Evolutionary conservation across 2,113 vertebrate species (phyloP).

Genomic region (Alces alces): DNA sequence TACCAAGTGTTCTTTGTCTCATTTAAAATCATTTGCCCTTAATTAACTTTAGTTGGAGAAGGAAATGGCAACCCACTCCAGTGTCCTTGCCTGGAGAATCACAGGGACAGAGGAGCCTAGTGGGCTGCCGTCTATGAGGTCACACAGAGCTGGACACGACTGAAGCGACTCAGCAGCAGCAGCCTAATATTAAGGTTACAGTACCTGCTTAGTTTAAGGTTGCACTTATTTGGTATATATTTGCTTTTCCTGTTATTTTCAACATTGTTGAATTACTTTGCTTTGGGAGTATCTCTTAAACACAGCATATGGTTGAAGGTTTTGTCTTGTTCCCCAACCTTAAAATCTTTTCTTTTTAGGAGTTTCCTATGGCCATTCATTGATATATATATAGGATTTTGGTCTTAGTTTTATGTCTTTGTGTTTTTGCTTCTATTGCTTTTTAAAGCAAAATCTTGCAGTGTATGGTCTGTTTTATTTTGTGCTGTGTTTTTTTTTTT

Average conservation of each 20-base stretch:
- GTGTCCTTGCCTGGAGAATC: background rate
- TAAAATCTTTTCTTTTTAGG: background rate
- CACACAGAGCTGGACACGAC: background rate
- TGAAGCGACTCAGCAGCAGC: background rate
- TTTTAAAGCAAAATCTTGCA: conserved; percentile 30
- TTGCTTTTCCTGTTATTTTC: background rate
- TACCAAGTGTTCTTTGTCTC: background rate
- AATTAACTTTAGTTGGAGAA: background rate
- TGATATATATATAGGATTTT: background rate
- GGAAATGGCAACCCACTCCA: background rate
- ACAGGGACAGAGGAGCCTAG: background rate
- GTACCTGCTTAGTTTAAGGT: background rate
- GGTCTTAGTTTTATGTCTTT: conserved; percentile 8
- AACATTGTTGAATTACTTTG: background rate
- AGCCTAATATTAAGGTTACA: background rate
- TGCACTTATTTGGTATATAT: background rate
- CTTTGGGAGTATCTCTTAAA: background rate
- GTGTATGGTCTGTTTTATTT: background rate
- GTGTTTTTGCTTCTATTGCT: background rate
- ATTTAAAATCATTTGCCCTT: background rate
- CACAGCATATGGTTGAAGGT: background rate
- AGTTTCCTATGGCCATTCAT: background rate
- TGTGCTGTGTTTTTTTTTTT: background rate
- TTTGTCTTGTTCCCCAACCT: background rate
- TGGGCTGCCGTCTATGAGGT: background rate